These are phyloP conservation scores for Drosophila monieri DNA, from an alignment of 2,888 invertebrate species.

Conservation along the genomic window DNA sequence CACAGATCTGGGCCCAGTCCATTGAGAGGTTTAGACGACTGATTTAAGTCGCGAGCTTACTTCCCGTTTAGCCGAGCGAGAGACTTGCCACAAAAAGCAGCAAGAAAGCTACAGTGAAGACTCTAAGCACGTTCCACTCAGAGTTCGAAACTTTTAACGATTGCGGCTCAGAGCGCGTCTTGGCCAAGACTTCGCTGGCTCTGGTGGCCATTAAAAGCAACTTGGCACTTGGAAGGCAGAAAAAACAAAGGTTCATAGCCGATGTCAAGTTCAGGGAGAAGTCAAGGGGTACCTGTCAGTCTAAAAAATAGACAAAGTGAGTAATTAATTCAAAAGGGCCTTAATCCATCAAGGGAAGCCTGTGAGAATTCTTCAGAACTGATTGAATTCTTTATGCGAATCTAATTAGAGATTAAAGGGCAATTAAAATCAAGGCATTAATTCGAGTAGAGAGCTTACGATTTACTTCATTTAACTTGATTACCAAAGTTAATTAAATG, in stretches of 20 bases:
- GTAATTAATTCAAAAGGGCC: conserved; percentile 73
- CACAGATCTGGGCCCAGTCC: conserved; percentile 18
- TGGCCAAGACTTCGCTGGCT: conserved; percentile 24
- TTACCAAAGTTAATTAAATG: not conserved
- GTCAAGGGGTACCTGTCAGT: conserved; percentile 45
- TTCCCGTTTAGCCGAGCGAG: not conserved
- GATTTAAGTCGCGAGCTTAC: conserved; percentile 17
- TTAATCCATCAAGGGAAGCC: conserved; percentile 51
- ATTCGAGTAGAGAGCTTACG: conserved; percentile 31
- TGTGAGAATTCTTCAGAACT: conserved; percentile 45
- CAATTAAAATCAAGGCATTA: conserved; percentile 61
- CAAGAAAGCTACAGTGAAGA: conserved; percentile 16
- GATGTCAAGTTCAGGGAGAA: conserved; percentile 76
- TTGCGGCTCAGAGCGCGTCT: conserved; percentile 27
- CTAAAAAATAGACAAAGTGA: conserved; percentile 38
- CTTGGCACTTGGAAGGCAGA: conserved; percentile 64
- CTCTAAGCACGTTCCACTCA: conserved; percentile 27
- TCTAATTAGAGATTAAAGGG: conserved; percentile 73
- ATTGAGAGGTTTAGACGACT: conserved; percentile 17
- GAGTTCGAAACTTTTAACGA: conserved; percentile 39
- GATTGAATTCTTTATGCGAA: conserved; percentile 53
- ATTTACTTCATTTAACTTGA: conserved; percentile 11
- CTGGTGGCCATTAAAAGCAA: conserved; percentile 66
- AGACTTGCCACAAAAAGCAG: not conserved
- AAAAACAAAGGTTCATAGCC: conserved; percentile 65